These are phyloP conservation scores for Vesta saturnalis DNA, from an alignment of 2,888 invertebrate genomes.

Conservation along the genomic window DNA sequence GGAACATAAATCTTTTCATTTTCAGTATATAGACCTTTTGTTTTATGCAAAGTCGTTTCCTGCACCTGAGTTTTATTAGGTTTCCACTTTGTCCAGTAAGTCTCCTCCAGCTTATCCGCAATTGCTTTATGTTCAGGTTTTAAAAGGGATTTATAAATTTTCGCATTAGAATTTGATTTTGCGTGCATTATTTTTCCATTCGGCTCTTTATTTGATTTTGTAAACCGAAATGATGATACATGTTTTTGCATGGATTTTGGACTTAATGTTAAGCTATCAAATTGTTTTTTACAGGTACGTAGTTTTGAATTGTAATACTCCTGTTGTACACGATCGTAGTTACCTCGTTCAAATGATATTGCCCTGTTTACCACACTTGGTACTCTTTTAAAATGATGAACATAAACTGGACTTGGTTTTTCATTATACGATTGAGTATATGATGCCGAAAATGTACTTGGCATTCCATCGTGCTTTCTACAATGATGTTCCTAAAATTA, in stretches of 20 bases:
- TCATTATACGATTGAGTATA: conserved; percentile 1
- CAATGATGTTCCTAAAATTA: conserved; percentile 12
- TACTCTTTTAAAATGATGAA: conserved; percentile 24
- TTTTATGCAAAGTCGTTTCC: conserved; percentile 1
- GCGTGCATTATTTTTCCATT: not conserved
- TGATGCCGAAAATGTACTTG: not conserved
- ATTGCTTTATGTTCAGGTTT: conserved; percentile 42
- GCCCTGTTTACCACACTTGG: not conserved
- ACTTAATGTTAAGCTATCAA: conserved; percentile 19
- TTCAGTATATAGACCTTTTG: conserved; percentile 28
- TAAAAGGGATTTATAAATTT: conserved; percentile 27
- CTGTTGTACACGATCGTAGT: no score
- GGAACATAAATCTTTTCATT: conserved; percentile 18
- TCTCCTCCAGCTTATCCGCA: conserved; percentile 56
- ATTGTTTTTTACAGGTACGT: conserved; percentile 8
- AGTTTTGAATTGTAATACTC: no score
- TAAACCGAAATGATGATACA: not conserved
- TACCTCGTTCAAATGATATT: conserved; percentile 8
- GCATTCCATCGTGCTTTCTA: not conserved
- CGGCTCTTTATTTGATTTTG: not conserved
- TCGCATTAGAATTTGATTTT: conserved; percentile 17
- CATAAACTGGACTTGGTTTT: conserved; percentile 27
- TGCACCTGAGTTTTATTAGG: conserved; percentile 44
- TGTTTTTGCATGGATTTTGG: not conserved
- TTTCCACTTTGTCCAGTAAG: conserved; percentile 60